Evolutionary conservation across 2,888 invertebrate genomes (phyloP).

Genomic region (Charanyca ferruginea): DNA sequence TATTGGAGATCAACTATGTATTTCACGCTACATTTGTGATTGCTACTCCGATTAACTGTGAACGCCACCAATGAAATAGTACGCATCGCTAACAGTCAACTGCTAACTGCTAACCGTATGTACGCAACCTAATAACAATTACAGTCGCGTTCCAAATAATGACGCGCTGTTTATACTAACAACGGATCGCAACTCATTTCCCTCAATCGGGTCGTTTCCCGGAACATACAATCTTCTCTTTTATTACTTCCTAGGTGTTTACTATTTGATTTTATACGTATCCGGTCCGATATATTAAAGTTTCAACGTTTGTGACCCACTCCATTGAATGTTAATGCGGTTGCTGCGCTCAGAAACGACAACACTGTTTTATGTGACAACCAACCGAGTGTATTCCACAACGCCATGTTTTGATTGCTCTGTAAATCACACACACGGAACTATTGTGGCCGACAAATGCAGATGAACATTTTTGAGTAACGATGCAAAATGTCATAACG

Average conservation of each 20-base stretch:
- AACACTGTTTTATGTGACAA: conserved; percentile 57
- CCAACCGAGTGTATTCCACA: conserved; percentile 47
- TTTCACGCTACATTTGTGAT: conserved; percentile 39
- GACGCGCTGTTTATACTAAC: conserved; percentile 14
- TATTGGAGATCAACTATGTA: conserved; percentile 39
- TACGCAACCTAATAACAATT: conserved; percentile 41
- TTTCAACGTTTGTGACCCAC: conserved; percentile 51
- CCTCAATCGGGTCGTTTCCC: conserved; percentile 35
- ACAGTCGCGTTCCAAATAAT: conserved; percentile 40
- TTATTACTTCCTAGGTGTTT: conserved; percentile 48
- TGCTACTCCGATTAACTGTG: conserved; percentile 43
- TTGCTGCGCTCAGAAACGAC: conserved; percentile 38
- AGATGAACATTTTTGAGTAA: conserved; percentile 60
- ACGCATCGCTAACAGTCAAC: conserved; percentile 29
- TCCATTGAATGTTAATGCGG: conserved; percentile 64
- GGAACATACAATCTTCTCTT: conserved; percentile 45
- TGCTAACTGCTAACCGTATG: conserved; percentile 32
- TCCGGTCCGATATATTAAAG: conserved; percentile 53
- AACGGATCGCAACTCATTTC: conserved; percentile 16
- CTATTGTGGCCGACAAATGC: conserved; percentile 51
- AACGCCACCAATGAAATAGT: conserved; percentile 39
- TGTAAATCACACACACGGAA: conserved; percentile 55
- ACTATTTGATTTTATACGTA: conserved; percentile 56
- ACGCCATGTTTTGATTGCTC: conserved; percentile 55
- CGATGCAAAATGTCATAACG: conserved; percentile 41